Evolutionary conservation across 2,797 vertebrate genomes (phyloP), one percentile per base, ranked within the genome.

Genomic region (Hybognathus amarus): DNA sequence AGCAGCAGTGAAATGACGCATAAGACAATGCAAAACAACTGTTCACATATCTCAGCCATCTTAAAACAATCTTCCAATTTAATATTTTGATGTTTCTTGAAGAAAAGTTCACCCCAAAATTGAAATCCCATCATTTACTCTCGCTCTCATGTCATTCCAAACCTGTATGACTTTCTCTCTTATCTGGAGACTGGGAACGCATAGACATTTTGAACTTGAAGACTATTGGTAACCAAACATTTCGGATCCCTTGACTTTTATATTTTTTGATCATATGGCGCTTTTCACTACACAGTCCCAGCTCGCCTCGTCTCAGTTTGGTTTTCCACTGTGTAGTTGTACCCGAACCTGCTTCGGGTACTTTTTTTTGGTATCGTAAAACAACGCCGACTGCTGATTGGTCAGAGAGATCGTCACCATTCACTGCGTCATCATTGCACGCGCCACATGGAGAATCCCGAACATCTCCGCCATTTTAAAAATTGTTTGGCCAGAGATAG

Each of bases 1-100:
- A 85, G n/a, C 64, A 86, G 42, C 45, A 71, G 90, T 89, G 61
- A 82, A 71, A 83, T 75, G 50, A 77, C 33, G 42, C 40, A 22
- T 5, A 59, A 64, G 79, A 75, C 20, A 61, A 77, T 86, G 71
- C 89, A 89, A 77, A 85, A 63, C 59, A 38, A 33, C 67, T 75
- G 61, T 73, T 68, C 73, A 82, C 77, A 75, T 89, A 90, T 88
- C 91, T 90, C 87, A 88, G 70, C 42, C 90, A 93, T 90, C 89
- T 90, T 89, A 90, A 91, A 87, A 88, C 88, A 89, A 90, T 89
- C 88, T 88, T 91, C 90, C 87, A 79, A 89, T 89, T 80, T 82
- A 88, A 90, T 64, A 61, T 88, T 87, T 87, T 85, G 47, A 71
- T 90, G 91, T 91, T 74, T 74, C 50, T 15, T 89, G 90, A 91